Conservation (phyloP, 1,140 invertebrate genomes). For the Gryon sp. region DNA sequence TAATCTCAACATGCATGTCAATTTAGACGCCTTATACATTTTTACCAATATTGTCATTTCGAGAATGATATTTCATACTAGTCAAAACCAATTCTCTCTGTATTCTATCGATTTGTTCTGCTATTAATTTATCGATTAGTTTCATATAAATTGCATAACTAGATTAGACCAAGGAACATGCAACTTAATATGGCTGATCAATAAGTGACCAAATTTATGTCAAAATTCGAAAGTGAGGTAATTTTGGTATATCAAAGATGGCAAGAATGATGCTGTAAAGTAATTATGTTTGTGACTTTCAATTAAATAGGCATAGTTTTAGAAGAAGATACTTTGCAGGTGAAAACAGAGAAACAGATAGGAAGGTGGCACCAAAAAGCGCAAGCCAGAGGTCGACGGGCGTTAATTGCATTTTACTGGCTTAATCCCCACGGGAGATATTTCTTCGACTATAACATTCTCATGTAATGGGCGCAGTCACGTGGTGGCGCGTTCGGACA, state of each 20-base stretch:
- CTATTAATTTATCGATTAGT: slow-evolving; percentile 32
- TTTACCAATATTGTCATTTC: neutral
- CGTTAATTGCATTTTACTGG: slow-evolving; percentile 53
- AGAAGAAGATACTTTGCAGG: neutral
- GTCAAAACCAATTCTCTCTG: neutral
- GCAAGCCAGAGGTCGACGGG: neutral
- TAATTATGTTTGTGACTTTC: too few relatives aligned
- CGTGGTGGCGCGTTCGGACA: slow-evolving; percentile 73
- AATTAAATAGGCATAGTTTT: neutral
- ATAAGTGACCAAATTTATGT: slow-evolving; percentile 26
- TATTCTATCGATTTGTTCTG: neutral
- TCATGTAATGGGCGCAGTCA: slow-evolving; percentile 70
- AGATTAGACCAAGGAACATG: slow-evolving; percentile 6
- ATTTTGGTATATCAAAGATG: too few relatives aligned
- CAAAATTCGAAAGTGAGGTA: too few relatives aligned
- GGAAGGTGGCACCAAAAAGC: slow-evolving; percentile 8
- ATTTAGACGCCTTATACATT: slow-evolving; percentile 2
- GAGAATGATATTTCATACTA: neutral
- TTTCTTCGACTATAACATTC: slow-evolving; percentile 58
- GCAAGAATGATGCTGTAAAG: too few relatives aligned
- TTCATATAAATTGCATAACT: slow-evolving; percentile 24
- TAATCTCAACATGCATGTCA: slow-evolving; percentile 15
- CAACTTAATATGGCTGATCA: slow-evolving; percentile 33
- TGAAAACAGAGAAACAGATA: neutral
- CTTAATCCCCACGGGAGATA: slow-evolving; percentile 38